Conservation (phyloP, 2,888 invertebrate species). For the Pristionchus maxplancki region DNA sequence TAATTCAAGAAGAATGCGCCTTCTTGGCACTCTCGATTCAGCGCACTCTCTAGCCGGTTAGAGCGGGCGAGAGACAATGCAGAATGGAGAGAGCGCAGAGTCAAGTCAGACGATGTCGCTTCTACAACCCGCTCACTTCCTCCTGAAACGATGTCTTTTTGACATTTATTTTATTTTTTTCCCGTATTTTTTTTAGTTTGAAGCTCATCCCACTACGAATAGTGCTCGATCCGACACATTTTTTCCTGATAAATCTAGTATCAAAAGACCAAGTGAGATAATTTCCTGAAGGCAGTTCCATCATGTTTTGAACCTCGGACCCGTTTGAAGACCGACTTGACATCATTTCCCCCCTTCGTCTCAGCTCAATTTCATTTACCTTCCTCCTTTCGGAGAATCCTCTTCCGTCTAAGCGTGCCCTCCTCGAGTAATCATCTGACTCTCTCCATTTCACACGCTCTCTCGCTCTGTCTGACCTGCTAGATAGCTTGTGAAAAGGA, state of each 20-base stretch:
- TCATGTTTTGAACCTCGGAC: background rate
- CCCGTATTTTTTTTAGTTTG: background rate
- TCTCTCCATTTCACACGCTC: too few relatives aligned
- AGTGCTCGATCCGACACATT: too few relatives aligned
- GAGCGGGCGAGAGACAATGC: background rate
- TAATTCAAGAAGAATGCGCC: slow-evolving; percentile 18
- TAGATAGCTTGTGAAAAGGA: too few relatives aligned
- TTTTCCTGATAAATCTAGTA: too few relatives aligned
- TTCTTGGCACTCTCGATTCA: background rate
- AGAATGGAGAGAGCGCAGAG: background rate
- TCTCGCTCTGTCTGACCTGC: too few relatives aligned
- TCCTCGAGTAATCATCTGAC: too few relatives aligned
- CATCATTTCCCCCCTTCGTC: background rate
- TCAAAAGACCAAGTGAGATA: too few relatives aligned
- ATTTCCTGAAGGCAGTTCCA: background rate
- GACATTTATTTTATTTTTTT: background rate
- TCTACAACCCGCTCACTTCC: background rate
- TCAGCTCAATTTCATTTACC: background rate
- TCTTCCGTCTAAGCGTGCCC: background rate
- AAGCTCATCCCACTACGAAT: background rate
- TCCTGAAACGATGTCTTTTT: background rate
- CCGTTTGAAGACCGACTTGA: background rate
- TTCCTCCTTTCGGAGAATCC: background rate
- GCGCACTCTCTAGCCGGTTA: background rate
- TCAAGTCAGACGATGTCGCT: background rate